phyloP scores from a whole-genome alignment of 2,113 vertebrate species.

The Eidolon helvum region DNA sequence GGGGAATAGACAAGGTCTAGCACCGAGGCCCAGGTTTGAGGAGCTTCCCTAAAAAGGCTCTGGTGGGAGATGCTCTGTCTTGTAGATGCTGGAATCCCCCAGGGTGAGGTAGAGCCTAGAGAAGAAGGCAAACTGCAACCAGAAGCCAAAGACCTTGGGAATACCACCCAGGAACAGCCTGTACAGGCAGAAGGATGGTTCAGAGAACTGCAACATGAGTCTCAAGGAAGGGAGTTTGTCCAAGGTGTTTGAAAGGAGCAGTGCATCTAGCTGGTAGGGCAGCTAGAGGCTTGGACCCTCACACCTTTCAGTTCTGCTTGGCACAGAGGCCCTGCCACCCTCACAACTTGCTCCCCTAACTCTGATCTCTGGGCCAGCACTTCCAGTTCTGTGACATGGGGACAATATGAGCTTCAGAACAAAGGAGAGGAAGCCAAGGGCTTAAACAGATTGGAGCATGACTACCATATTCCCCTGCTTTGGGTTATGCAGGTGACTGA shows the following conservation, averaged over 20 bases:
- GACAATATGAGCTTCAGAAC: background rate
- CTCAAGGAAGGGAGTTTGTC: background rate
- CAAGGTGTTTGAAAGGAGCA: background rate
- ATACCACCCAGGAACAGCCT: background rate
- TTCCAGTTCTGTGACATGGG: background rate
- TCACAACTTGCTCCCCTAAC: background rate
- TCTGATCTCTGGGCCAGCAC: background rate
- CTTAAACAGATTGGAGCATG: background rate
- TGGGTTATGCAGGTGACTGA: background rate
- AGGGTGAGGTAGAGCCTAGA: background rate
- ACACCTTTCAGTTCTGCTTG: background rate
- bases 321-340: background rate
- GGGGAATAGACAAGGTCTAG: background rate
- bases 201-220: background rate
- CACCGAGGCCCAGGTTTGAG: background rate
- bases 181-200: background rate
- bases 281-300: background rate
- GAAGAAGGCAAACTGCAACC: background rate
- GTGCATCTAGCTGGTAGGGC: fast-evolving
- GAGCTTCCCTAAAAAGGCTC: background rate
- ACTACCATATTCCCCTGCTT: background rate
- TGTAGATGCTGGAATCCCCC: background rate
- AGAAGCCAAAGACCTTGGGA: background rate
- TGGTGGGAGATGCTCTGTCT: background rate
- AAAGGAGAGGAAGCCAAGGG: background rate